phyloP scores from a whole-genome alignment of 1,140 invertebrate genomes.

The Ctenoplectra terminalis region DNA sequence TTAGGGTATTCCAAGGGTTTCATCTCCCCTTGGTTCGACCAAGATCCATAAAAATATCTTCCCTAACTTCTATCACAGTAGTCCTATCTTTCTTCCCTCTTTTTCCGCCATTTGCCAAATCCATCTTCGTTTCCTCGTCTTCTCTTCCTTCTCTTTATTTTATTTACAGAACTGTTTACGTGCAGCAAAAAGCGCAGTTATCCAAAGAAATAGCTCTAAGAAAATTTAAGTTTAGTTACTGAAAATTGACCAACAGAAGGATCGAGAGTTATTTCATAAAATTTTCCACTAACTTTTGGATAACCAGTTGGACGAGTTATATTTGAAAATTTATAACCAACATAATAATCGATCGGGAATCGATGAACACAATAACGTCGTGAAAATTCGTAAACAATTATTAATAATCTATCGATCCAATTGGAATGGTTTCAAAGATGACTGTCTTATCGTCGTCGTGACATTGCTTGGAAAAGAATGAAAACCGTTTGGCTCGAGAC shows the following conservation, averaged over 20 bases:
- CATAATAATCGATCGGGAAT: neutral
- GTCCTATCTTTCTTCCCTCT: neutral
- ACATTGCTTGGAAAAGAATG: conserved; percentile 30
- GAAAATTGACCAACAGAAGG: neutral
- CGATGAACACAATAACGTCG: neutral
- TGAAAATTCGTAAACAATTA: conserved; percentile 12
- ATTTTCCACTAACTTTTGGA: neutral
- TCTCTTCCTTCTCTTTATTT: neutral
- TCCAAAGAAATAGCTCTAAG: neutral
- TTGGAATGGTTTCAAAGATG: conserved; percentile 30
- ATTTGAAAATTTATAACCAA: neutral
- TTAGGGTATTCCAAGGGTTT: neutral
- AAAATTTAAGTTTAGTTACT: conserved; percentile 13
- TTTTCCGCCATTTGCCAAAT: neutral
- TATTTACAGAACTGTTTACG: neutral
- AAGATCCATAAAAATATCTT: neutral
- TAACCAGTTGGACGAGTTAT: too few species aligned
- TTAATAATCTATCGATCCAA: conserved; percentile 26
- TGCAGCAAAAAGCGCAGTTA: neutral
- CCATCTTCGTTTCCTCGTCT: neutral
- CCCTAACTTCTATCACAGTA: neutral
- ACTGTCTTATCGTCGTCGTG: conserved; percentile 9
- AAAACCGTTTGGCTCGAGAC: conserved; percentile 37
- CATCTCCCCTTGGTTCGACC: neutral
- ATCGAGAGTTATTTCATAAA: neutral